Conservation (phyloP, 2,113 vertebrate genomes). For the Rhodinocichla rosea region DNA sequence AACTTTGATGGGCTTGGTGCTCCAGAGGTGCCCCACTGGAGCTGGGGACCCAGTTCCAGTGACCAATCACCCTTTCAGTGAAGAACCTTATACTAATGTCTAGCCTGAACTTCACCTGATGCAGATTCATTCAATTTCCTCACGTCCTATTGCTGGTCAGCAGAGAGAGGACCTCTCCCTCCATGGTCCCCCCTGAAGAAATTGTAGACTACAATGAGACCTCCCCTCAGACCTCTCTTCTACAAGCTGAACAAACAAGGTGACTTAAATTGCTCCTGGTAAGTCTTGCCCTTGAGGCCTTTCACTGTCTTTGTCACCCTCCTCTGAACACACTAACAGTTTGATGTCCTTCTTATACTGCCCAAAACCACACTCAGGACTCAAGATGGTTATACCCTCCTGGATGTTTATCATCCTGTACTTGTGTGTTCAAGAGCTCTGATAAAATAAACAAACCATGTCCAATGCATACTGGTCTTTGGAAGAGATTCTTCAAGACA, state of each 20-base stretch:
- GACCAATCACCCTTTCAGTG: not conserved
- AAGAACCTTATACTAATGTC: not conserved
- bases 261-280: not conserved
- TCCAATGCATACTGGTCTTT: not conserved
- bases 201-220: not conserved
- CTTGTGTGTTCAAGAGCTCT: not conserved
- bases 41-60: not conserved
- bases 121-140: accelerated
- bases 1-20: not conserved
- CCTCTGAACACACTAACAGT: not conserved
- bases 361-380: not conserved
- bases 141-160: not conserved
- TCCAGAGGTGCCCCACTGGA: not conserved
- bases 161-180: not conserved
- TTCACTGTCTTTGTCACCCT: not conserved
- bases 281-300: not conserved
- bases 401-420: not conserved
- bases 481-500: not conserved
- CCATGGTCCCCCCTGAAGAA: accelerated
- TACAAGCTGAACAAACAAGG: not conserved
- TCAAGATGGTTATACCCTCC: not conserved
- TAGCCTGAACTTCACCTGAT: not conserved
- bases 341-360: not conserved
- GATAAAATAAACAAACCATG: not conserved
- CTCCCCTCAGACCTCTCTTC: not conserved